Percentiles rank a stretch among this genome's conserved stretches.
phyloP scores from a whole-genome alignment of 1,140 invertebrate species.

The Hyles euphorbiae region DNA sequence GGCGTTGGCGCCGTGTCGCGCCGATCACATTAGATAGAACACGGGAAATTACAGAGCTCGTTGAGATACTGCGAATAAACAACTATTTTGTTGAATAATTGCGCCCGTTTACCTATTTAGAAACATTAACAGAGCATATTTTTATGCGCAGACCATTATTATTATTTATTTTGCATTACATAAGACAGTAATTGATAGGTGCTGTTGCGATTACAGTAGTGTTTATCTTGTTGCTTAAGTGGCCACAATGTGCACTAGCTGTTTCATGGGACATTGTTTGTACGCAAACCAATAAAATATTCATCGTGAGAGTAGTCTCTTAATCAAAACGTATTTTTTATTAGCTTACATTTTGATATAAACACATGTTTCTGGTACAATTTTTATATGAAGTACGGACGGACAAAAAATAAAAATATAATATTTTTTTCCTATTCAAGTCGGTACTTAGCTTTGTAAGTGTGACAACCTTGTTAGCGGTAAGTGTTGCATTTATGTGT shows the following conservation, averaged over 20 bases:
- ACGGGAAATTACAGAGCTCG: constrained; percentile 64
- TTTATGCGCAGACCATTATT: constrained; percentile 18
- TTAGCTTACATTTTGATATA: too few relatives aligned
- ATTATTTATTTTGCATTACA: constrained; percentile 15
- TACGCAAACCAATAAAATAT: too few relatives aligned
- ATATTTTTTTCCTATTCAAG: too few relatives aligned
- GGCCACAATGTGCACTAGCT: too few relatives aligned
- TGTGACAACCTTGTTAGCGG: constrained; percentile 6
- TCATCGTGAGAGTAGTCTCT: too few relatives aligned
- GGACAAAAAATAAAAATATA: too few relatives aligned
- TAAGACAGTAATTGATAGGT: constrained; percentile 6
- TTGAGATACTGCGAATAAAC: constrained; percentile 59
- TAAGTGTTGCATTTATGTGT: constrained; percentile 15
- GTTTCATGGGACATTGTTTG: too few relatives aligned
- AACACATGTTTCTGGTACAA: too few relatives aligned
- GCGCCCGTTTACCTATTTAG: constrained; percentile 41
- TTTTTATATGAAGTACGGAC: too few relatives aligned
- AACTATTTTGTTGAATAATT: constrained; percentile 61
- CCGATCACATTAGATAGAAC: constrained; percentile 56
- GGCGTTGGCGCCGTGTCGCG: constrained; percentile 59
- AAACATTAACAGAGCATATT: constrained; percentile 31
- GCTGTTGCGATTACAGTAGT: constrained; percentile 5
- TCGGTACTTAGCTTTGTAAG: not conserved
- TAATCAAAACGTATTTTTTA: too few relatives aligned
- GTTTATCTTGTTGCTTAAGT: constrained; percentile 5